Evolutionary conservation across 92 coral and sea anemone species (phyloP), one percentile per base, ranked within the genome.

Genomic region (Plumapathes pennacea): DNA sequence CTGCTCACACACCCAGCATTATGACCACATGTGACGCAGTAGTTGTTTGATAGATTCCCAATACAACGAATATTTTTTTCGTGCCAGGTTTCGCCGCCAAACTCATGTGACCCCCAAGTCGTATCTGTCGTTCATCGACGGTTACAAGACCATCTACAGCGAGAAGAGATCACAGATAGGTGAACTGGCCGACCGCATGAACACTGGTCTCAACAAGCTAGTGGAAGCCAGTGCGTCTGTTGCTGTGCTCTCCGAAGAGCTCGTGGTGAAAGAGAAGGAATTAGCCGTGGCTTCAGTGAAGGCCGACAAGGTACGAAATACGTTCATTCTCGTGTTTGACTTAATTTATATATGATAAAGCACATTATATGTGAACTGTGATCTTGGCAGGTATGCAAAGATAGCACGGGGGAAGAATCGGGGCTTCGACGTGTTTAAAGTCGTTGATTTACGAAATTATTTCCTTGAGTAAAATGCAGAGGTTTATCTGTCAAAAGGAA

Each of bases 81-180:
- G 10, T 36, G 46, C 17, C 62, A 81, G 95, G 69, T 86, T 81
- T 70, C 95, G 95, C 21, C 95, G 89, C 19, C 85, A 82, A 53
- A 82, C 89, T 1, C 95, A 86, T 69, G 95, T 86, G 42, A 86
- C 95, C 5, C 95, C 95, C 34, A 86, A 86, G 43, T 86, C 95
- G 1, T 86, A 86, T 56, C 66, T 86, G 64, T 86, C 95, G 7
- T 86, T 86, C 43, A 74, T 86, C 36, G 85, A 86, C 65, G 89
- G 95, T 22, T 86, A 86, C 74, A 86, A 86, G 64, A 71, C 85
- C 8, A 81, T 86, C 67, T 86, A 86, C 68, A 53, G 52, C 4
- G 89, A 81, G 59, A 86, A 86, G 29, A 78, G 82, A 18, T 33
- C 69, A 5, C 83, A 86, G 7, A 86, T 86, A 23, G 95, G 89